A percentile compares a stretch with the other conserved stretches of the same genome.
phyloP scores from a whole-genome alignment of 2,888 invertebrate species.

The Ormyrus pomaceus region DNA sequence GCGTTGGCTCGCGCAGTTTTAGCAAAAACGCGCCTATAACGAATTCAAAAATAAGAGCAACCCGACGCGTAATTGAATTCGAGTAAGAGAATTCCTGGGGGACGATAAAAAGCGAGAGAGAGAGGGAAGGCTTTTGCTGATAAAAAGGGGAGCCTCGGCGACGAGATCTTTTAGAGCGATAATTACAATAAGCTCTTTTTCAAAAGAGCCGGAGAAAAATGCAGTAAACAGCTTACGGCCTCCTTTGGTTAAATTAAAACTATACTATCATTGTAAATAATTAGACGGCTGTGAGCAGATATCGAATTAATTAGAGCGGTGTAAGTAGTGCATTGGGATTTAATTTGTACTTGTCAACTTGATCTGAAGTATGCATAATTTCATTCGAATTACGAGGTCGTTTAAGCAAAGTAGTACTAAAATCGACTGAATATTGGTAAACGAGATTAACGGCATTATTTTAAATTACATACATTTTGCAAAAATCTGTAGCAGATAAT shows the following conservation, averaged over 20 bases:
- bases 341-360: slow-evolving; percentile 4
- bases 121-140: too few species aligned
- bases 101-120: slow-evolving; percentile 22
- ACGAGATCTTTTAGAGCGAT: slow-evolving; percentile 11
- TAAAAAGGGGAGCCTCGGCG: background rate
- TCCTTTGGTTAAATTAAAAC: slow-evolving; percentile 13
- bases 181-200: slow-evolving; percentile 28
- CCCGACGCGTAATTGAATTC: slow-evolving; percentile 35
- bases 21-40: slow-evolving; percentile 22
- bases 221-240: background rate
- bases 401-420: background rate
- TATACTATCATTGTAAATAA: slow-evolving; percentile 9
- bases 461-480: too few species aligned
- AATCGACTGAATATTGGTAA: too few species aligned
- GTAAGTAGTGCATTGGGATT: background rate
- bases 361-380: background rate
- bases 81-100: slow-evolving; percentile 20
- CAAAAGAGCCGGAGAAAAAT: background rate
- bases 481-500: too few species aligned
- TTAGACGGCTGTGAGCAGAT: background rate
- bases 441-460: too few species aligned
- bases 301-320: slow-evolving; percentile 28
- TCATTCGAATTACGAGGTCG: background rate
- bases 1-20: background rate
- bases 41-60: slow-evolving; percentile 43